These are phyloP conservation scores for Choristoneura rosaceana DNA, from an alignment of 2,888 invertebrate genomes.

Conservation along the genomic window DNA sequence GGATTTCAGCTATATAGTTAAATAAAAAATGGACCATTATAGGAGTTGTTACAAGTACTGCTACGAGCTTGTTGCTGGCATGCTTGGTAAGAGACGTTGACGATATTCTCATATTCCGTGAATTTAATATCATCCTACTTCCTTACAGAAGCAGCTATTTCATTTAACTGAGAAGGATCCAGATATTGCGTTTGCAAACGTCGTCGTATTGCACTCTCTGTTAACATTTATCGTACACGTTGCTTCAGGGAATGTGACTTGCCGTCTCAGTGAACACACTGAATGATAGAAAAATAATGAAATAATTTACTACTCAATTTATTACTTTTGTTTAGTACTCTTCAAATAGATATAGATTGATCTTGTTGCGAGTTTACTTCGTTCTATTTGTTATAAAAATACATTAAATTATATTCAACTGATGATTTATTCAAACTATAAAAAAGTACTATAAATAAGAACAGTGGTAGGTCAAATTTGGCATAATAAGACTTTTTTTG, in stretches of 20 bases:
- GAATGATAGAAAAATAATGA: not conserved
- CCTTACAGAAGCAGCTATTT: slow-evolving; percentile 1
- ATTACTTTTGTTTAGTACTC: not conserved
- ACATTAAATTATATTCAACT: no score
- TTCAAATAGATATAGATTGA: not conserved
- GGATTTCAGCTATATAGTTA: not conserved
- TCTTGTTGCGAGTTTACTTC: not conserved
- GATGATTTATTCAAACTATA: no score
- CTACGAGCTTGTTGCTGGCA: not conserved
- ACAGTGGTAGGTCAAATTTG: no score
- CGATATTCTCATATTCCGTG: slow-evolving; percentile 3
- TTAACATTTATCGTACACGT: not conserved
- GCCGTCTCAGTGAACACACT: not conserved
- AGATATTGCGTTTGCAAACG: slow-evolving; percentile 1
- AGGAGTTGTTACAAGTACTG: not conserved
- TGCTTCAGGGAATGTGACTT: not conserved
- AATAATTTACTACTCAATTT: not conserved
- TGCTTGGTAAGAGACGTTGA: not conserved
- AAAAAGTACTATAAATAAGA: no score
- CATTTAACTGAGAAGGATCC: slow-evolving; percentile 14
- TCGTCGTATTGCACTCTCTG: slow-evolving; percentile 6
- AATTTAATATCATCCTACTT: slow-evolving; percentile 6
- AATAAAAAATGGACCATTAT: not conserved
- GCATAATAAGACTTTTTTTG: no score
- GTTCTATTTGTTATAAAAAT: not conserved